Conservation (phyloP, 1,140 invertebrate species). For the Ridgeia piscesae region DNA sequence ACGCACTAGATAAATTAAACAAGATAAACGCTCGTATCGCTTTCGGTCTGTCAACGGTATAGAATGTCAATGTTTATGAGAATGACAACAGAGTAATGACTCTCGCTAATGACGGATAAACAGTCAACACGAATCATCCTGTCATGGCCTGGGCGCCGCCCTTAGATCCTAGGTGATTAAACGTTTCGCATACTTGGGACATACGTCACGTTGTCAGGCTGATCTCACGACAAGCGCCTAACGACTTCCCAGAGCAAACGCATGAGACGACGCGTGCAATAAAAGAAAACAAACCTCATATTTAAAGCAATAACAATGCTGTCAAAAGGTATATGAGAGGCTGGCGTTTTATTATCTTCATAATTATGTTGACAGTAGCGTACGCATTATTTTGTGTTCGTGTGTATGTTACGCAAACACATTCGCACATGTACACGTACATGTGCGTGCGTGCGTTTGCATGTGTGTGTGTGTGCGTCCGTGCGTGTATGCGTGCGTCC, state of each 20-base stretch:
- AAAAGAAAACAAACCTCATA: neutral
- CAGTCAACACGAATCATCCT: neutral
- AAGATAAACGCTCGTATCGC: neutral
- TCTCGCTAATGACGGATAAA: neutral
- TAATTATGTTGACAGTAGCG: too few relatives aligned
- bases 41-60: neutral
- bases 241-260: neutral
- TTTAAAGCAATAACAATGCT: too few relatives aligned
- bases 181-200: neutral
- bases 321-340: too few relatives aligned
- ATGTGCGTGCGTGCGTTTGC: too few relatives aligned
- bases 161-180: neutral
- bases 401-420: too few relatives aligned
- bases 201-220: neutral
- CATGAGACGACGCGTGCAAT: neutral
- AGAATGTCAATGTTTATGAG: neutral
- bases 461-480: too few relatives aligned
- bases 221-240: neutral
- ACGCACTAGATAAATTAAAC: neutral
- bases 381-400: too few relatives aligned
- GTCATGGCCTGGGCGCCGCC: too few relatives aligned
- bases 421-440: too few relatives aligned
- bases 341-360: too few relatives aligned
- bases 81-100: neutral
- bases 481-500: too few relatives aligned